Evolutionary conservation across 92 coral and sea anemone genomes (phyloP), one percentile per base, ranked within the genome.

Genomic region (Metridium senile): DNA sequence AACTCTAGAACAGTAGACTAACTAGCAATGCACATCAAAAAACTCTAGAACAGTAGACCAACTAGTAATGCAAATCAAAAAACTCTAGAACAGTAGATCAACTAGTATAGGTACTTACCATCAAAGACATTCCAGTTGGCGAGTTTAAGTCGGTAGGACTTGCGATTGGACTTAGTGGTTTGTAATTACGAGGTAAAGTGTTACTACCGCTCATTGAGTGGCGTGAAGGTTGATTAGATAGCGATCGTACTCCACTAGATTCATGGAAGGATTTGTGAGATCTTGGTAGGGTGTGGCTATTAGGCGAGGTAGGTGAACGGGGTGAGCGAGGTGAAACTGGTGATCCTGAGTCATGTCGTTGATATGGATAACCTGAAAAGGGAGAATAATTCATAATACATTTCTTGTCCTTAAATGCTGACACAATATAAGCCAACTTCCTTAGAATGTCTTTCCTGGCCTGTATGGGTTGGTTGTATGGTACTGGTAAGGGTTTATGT

Each of bases 231-330:
- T 92, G 91, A 10, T 82, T 88, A 59, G 88, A 61, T 52, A 92
- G 52, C 1, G 85, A 18, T 63, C 82, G 78, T 31, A 86, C 73
- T 46, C 97, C 97, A 79, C 97, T 92, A 74, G 97, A 75, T 79
- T 92, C 97, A 23, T 92, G 97, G 91, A 85, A 92, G 33, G 97
- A 92, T 88, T 82, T 88, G 85, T 88, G 78, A 26, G 86, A 78
- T 32, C 97, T 84, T 49, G 97, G 93, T 2, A 89, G 88, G 58
- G 91, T 90, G 71, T 81, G 82, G 68, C 90, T 85, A 29, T 85
- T 73, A 1, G 93, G 97, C n/a, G 93, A 84, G 17, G 54, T 77
- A 0, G 87, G 89, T 34, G 92, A 80, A 10, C 84, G 72, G 9
- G 92, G 89, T 20, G 92, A 71, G 23, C 56, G 53, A 2, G 97